Conservation (phyloP, 2,113 vertebrate genomes). For the Thunnus thynnus region DNA sequence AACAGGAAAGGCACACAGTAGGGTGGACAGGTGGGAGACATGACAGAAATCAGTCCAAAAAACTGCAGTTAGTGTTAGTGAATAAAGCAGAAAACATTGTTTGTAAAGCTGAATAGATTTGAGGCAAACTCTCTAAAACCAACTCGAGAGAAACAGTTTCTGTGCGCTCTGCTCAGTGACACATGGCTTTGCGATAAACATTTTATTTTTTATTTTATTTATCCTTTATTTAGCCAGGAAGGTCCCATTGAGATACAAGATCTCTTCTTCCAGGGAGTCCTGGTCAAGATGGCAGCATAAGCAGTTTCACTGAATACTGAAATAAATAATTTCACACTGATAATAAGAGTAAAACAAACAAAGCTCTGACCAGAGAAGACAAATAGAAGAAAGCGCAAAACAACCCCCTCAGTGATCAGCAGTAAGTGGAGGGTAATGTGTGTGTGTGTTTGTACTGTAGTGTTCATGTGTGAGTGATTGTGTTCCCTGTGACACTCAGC, state of each 20-base stretch:
- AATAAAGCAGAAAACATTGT: conserved; percentile 13
- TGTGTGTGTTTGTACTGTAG: conserved; percentile 13
- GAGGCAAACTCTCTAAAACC: conserved; percentile 21
- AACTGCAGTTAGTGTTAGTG: conserved; percentile 16
- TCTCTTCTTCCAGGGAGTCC: too few species aligned
- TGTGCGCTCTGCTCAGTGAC: conserved; percentile 25
- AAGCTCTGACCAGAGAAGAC: conserved; percentile 52
- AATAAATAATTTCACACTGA: conserved; percentile 69
- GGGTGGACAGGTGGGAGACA: background rate
- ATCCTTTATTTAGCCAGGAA: too few species aligned
- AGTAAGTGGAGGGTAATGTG: conserved; percentile 21
- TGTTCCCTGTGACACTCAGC: conserved; percentile 77
- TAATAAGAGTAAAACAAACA: conserved; percentile 44
- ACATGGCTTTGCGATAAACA: conserved; percentile 51
- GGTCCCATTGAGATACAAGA: too few species aligned
- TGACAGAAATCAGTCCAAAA: conserved; percentile 3
- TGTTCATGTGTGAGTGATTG: conserved; percentile 31
- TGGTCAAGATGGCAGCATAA: too few species aligned
- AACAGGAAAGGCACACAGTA: conserved; percentile 32
- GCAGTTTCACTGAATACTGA: conserved; percentile 49
- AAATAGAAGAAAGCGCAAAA: background rate
- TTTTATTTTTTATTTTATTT: too few species aligned
- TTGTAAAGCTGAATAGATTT: conserved; percentile 29
- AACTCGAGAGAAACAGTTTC: conserved; percentile 13
- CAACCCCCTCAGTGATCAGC: background rate